Base-by-base conservation (phyloP, 2,888 invertebrate genomes). In the Neria commutata region DNA sequence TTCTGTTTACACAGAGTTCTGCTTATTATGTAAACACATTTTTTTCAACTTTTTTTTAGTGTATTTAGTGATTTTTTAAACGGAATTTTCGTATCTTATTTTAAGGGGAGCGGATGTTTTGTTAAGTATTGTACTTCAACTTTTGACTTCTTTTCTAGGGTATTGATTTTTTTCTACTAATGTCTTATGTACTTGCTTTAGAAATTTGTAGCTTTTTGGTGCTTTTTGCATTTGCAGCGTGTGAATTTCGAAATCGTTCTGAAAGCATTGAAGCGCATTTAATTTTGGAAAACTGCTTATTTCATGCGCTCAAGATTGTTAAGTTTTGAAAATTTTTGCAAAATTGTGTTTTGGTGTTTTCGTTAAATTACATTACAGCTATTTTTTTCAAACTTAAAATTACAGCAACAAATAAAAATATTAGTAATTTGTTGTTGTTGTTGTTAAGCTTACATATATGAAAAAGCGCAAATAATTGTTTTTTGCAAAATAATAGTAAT, bases 211-310 rank as follows among this genome's bases (percentile, higher is more conserved):
- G 68, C 74, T 72, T 69, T 64, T 67, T 74, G 72, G 74, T 74
- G 74, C 73, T 62, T 37, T 71, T 72, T 72, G 74, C 72, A 72
- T 68, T 68, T 72, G 67, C 73, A 74, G 74, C 67, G 73, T 72
- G 74, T 67, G n/a, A n/a, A n/a, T 42, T 42, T 34, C n/a, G 6
- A 10, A 19, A 29, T 26, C 5, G n/a, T 29, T 19, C 23, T 37
- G 33, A 49, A 33, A 49, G 49, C 49, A 16, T 33, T 17, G 16
- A 49, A 33, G 49, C 49, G 33, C 19, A 33, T 11, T 34, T 34
- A 16, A 17, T 40, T 49, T 49, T 33, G 19, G 10, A 33, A 19
- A 17, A 17, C 16, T 17, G 6, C 16, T 10, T 10, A 3, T 16
- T 37, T 14, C 16, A 34, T 2, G 10, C 16, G 16, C 16, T n/a